A percentile compares a stretch with the other conserved stretches of the same genome.
phyloP scores from a whole-genome alignment of 2,113 vertebrate species.

The Isurus oxyrinchus region DNA sequence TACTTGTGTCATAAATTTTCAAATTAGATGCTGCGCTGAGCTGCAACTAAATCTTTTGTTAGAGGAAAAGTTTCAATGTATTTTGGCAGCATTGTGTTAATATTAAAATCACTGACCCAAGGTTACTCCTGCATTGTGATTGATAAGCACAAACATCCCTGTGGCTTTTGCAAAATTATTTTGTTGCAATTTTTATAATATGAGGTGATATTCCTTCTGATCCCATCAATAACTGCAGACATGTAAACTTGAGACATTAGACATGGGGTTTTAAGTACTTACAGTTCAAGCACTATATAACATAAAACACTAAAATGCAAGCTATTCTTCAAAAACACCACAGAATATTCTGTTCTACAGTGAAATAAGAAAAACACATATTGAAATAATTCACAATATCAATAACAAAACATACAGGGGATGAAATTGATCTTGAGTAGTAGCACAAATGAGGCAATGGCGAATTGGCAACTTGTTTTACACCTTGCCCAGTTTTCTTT shows the following conservation, averaged over 20 bases:
- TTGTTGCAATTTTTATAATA: conserved; percentile 2
- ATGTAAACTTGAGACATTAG: too few species aligned
- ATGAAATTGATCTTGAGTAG: not conserved
- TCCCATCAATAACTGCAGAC: not conserved
- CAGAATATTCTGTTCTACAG: not conserved
- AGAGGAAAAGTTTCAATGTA: conserved; percentile 42
- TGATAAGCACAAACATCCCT: not conserved
- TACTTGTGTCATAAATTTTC: conserved; percentile 49
- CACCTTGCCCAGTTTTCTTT: not conserved
- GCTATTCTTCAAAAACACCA: not conserved
- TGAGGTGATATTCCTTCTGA: not conserved
- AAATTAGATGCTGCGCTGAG: conserved; percentile 47
- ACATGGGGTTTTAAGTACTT: not conserved
- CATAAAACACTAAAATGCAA: not conserved
- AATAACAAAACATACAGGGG: not conserved
- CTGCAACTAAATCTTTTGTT: conserved; percentile 46
- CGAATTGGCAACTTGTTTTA: not conserved
- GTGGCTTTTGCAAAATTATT: not conserved
- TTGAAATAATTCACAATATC: not conserved
- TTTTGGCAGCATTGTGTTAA: conserved; percentile 44
- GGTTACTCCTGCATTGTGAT: not conserved
- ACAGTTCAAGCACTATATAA: not conserved
- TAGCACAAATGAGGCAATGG: not conserved
- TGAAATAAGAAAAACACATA: not conserved
- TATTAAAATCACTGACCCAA: conserved; percentile 26